These are phyloP conservation scores for Ophion slaviceki DNA, from an alignment of 2,888 invertebrate genomes.

Conservation along the genomic window DNA sequence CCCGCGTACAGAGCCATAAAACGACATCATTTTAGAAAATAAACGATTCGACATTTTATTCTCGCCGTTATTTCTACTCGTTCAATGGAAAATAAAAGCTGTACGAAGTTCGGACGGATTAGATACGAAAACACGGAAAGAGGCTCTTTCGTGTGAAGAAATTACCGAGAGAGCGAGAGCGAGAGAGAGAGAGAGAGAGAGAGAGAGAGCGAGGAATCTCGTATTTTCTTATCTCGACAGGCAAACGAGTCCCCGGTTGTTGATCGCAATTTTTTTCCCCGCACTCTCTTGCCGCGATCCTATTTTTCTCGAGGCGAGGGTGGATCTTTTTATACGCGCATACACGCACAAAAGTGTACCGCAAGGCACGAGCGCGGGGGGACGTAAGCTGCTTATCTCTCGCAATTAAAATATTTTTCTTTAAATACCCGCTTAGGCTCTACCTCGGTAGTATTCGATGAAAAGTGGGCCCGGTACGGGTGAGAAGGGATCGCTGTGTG, in stretches of 20 bases:
- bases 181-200: neutral
- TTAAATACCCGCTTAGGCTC: constrained; percentile 77
- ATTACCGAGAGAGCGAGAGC: constrained; percentile 10
- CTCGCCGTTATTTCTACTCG: neutral
- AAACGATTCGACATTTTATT: neutral
- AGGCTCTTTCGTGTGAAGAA: neutral
- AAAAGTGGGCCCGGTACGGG: constrained; percentile 19
- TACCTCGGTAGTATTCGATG: constrained; percentile 42
- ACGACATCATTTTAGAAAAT: constrained; percentile 13
- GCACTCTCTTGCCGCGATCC: constrained; percentile 35
- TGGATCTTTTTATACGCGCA: constrained; percentile 44
- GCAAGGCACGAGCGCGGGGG: constrained; percentile 55
- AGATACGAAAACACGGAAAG: neutral
- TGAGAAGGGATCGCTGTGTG: neutral
- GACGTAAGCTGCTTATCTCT: constrained; percentile 80
- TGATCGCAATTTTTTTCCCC: neutral
- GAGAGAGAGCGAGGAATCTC: neutral
- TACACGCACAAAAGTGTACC: constrained; percentile 74
- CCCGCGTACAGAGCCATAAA: constrained; percentile 1
- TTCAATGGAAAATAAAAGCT: constrained; percentile 7
- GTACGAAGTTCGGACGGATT: neutral
- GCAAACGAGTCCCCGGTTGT: constrained; percentile 25
- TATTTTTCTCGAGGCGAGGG: constrained; percentile 60
- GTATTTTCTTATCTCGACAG: neutral
- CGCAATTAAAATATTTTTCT: constrained; percentile 82